Base-by-base conservation (phyloP, 2,888 invertebrate genomes). In the Drosophila limbata region DNA sequence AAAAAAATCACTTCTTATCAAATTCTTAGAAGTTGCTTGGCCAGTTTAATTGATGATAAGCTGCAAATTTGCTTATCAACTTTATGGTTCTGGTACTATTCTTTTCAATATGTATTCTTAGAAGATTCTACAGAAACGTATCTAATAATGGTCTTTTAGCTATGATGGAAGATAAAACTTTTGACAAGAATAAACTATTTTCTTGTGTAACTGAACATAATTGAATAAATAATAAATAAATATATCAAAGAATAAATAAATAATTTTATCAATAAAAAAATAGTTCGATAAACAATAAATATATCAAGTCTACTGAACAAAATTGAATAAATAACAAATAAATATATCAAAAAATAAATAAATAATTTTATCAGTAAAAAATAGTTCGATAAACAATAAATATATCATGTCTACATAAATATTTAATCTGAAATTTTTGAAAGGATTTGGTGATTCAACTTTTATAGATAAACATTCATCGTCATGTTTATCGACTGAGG, bases 11-110 rank as follows among this genome's bases (percentile, higher is more conserved):
- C 40, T 53, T 37, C 37, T 39, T 5, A 40, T 52, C 44, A n/a
- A 61, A 17, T 74, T 60, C 74, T 39, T 47, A 59, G 67, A 71
- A 74, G 57, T 48, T 71, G 57, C 13, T 62, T 42, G 42, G 28
- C 25, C 28, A 55, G 19, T 44, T 13, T n/a, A 50, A 42, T 57
- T 37, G 50, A 15, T 50, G 61, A 70, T 66, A 57, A 57, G 21
- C 56, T n/a, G 17, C 8, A 47, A 60, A 42, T 60, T 44, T 56
- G 52, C 8, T 56, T 66, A 69, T 74, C 70, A 57, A 4, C 6
- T 9, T 39, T n/a, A 28, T 31, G 3, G 9, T 33, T 45, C 8
- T 19, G 44, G 71, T 57, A 37, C 37, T 48, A 65, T 44, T 51
- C 40, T 52, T 9, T 28, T 17, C 2, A 28, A 37, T 15, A 39